These are phyloP conservation scores for Eupeodes luniger DNA, from an alignment of 2,888 invertebrate species.

Conservation along the genomic window DNA sequence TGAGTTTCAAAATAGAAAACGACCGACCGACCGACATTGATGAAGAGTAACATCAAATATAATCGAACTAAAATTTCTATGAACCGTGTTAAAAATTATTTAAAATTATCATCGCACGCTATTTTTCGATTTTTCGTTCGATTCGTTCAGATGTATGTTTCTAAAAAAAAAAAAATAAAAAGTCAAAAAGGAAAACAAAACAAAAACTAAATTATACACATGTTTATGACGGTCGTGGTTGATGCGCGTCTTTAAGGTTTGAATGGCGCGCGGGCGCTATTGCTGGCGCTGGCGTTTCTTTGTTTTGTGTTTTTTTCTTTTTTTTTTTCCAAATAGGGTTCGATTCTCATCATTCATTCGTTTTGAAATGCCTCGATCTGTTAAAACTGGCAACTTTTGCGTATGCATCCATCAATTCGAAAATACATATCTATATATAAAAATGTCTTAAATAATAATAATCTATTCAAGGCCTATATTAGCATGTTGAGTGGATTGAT, in stretches of 20 bases:
- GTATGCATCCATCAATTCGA: slow-evolving; percentile 57
- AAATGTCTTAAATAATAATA: slow-evolving; percentile 27
- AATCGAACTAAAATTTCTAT: slow-evolving; percentile 75
- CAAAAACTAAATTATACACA: slow-evolving; percentile 60
- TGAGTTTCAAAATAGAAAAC: slow-evolving; percentile 10
- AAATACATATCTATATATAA: neutral
- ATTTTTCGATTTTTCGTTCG: slow-evolving; percentile 53
- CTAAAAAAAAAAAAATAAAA: slow-evolving; percentile 14
- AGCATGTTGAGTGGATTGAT: slow-evolving; percentile 31
- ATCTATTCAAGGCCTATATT: slow-evolving; percentile 49
- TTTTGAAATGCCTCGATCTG: slow-evolving; percentile 30
- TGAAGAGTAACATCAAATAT: slow-evolving; percentile 52
- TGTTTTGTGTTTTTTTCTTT: slow-evolving; percentile 12
- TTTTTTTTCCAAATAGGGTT: slow-evolving; percentile 9
- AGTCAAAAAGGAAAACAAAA: slow-evolving; percentile 18
- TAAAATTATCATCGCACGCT: slow-evolving; percentile 75
- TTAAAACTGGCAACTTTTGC: slow-evolving; percentile 38
- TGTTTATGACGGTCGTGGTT: slow-evolving; percentile 23
- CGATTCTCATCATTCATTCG: slow-evolving; percentile 73
- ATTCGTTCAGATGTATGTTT: slow-evolving; percentile 68
- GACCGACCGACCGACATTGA: slow-evolving; percentile 24
- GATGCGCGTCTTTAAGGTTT: slow-evolving; percentile 33
- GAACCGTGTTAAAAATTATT: slow-evolving; percentile 72
- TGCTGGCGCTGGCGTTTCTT: slow-evolving; percentile 9
- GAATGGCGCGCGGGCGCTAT: neutral